These are phyloP conservation scores for Sialis lutaria DNA, from an alignment of 2,888 invertebrate genomes.

Conservation along the genomic window DNA sequence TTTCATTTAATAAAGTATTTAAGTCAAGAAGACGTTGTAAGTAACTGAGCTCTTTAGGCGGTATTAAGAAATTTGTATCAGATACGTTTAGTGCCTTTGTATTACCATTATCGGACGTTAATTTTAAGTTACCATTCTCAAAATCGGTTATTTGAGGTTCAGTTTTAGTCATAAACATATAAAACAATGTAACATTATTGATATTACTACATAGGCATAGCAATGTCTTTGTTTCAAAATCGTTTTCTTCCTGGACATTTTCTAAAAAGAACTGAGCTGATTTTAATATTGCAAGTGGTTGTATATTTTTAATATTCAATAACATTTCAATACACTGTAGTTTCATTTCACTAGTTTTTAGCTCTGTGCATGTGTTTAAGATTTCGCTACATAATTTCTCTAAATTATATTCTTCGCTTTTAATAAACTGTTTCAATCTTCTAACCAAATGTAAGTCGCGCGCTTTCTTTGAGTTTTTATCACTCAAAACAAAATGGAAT, in stretches of 20 bases:
- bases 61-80: slow-evolving; percentile 19
- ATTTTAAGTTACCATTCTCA: slow-evolving; percentile 14
- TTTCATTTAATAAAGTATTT: slow-evolving; percentile 23
- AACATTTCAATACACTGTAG: slow-evolving; percentile 56
- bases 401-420: slow-evolving; percentile 31
- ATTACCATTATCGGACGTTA: slow-evolving; percentile 6
- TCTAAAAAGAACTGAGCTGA: slow-evolving; percentile 27
- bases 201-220: slow-evolving; percentile 19
- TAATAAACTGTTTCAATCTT: slow-evolving; percentile 49
- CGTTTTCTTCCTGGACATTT: slow-evolving; percentile 18
- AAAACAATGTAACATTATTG: slow-evolving; percentile 17
- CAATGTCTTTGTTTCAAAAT: slow-evolving; percentile 15
- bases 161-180: slow-evolving; percentile 12
- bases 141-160: slow-evolving; percentile 11
- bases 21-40: slow-evolving; percentile 45
- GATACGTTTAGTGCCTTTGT: slow-evolving; percentile 9
- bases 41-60: slow-evolving; percentile 39
- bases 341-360: slow-evolving; percentile 54
- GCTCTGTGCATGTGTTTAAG: slow-evolving; percentile 35
- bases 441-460: slow-evolving; percentile 76
- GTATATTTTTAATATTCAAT: slow-evolving; percentile 41
- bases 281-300: slow-evolving; percentile 39
- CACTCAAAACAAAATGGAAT: slow-evolving; percentile 79
- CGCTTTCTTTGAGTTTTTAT: slow-evolving; percentile 70
- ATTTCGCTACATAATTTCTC: slow-evolving; percentile 35